phyloP scores from a whole-genome alignment of 2,113 vertebrate species.

The Oncorhynchus keta region DNA sequence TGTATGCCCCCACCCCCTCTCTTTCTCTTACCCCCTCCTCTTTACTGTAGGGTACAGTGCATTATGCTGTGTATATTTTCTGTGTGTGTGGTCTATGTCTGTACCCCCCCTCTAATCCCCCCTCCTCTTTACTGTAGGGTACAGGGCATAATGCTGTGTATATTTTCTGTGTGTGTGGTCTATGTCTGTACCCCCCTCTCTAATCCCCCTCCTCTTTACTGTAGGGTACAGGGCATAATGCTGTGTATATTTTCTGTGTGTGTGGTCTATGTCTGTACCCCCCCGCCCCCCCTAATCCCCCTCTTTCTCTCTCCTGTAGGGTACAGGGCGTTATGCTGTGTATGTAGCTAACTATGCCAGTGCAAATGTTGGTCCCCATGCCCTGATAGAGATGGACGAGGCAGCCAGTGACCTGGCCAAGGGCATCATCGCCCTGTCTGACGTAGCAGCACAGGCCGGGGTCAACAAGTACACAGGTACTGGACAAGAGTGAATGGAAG shows the following conservation, averaged over 20 bases:
- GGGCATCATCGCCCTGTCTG: constrained; percentile 87
- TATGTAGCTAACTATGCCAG: constrained; percentile 98
- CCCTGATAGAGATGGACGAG: constrained; percentile 95
- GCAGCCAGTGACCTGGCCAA: constrained; percentile 86
- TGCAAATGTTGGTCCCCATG: constrained; percentile 89
- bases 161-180: no score
- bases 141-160: no score
- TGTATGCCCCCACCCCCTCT: neutral
- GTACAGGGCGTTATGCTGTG: constrained; percentile 91
- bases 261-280: neutral
- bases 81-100: neutral
- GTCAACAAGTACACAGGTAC: constrained; percentile 96
- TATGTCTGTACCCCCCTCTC: no score
- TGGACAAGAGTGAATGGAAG: constrained; percentile 63
- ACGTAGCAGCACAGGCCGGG: constrained; percentile 88
- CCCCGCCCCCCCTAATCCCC: no score
- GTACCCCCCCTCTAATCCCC: neutral
- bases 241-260: neutral
- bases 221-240: no score
- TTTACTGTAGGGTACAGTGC: no score
- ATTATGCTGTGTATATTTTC: no score
- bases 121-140: no score
- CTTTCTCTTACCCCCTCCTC: neutral
- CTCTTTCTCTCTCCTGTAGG: constrained; percentile 67
- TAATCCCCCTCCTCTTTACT: no score